Conservation (phyloP, 1,140 invertebrate species). For the Zaprionus vittiger region DNA sequence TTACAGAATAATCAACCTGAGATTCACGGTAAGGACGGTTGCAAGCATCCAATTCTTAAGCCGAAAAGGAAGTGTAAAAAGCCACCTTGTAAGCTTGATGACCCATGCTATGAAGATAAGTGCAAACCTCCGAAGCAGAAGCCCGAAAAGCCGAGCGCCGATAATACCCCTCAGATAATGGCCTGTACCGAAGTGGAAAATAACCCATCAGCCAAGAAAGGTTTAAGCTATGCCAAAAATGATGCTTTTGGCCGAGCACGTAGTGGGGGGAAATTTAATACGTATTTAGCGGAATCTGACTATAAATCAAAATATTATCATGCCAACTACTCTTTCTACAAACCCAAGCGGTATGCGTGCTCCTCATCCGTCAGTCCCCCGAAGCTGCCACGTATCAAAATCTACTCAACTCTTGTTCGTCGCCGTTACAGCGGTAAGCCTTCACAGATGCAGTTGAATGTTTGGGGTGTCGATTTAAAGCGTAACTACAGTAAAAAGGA, state of each 20-base stretch:
- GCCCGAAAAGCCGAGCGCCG: constrained; percentile 44
- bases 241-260: constrained; percentile 18
- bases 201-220: constrained; percentile 4
- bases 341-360: constrained; percentile 44
- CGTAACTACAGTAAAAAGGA: constrained; percentile 11
- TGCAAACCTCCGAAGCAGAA: constrained; percentile 49
- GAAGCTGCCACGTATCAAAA: constrained; percentile 11
- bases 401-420: constrained; percentile 47
- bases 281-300: constrained; percentile 43
- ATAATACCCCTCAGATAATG: constrained; percentile 37
- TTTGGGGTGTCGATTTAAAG: neutral
- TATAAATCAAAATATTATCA: neutral
- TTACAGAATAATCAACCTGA: constrained; percentile 21
- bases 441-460: neutral
- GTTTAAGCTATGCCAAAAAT: neutral
- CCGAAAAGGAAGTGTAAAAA: constrained; percentile 65
- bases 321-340: constrained; percentile 16
- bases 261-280: neutral
- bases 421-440: constrained; percentile 46
- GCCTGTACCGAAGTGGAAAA: constrained; percentile 1
- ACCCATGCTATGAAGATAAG: constrained; percentile 63
- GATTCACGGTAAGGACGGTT: constrained; percentile 41
- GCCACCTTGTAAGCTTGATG: constrained; percentile 54
- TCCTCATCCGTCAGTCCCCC: neutral
- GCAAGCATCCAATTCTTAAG: constrained; percentile 61